These are phyloP conservation scores for Corticium candelabrum DNA, from an alignment of 37 sponge, comb jelly and placozoan genomes.

Conservation along the genomic window DNA sequence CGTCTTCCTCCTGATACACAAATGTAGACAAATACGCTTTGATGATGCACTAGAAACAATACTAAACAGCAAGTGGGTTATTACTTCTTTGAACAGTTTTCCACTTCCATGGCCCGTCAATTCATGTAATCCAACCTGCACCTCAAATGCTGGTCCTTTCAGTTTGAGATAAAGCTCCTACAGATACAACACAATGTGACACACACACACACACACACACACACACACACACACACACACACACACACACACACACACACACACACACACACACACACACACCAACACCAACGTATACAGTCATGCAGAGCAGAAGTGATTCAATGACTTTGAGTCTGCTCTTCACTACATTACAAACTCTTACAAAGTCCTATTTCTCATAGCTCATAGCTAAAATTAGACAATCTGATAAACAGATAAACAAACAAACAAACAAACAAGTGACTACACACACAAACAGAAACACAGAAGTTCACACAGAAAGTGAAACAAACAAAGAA, in stretches of 20 bases:
- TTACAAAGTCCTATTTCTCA: too few relatives aligned
- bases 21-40: neutral
- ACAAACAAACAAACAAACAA: too few relatives aligned
- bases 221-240: conserved; percentile 48
- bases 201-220: conserved; percentile 38
- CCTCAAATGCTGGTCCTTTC: conserved; percentile 72
- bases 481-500: too few relatives aligned
- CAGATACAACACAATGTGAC: too few relatives aligned
- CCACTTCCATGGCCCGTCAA: conserved; percentile 84
- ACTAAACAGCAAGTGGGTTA: neutral
- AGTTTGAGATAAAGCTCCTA: conserved; percentile 46
- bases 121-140: conserved; percentile 88
- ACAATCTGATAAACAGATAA: too few relatives aligned
- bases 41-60: neutral
- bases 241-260: conserved; percentile 60
- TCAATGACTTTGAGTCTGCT: conserved; percentile 58
- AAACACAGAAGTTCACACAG: too few relatives aligned
- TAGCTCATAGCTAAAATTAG: too few relatives aligned
- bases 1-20: conserved; percentile 49
- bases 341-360: too few relatives aligned
- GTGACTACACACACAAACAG: too few relatives aligned
- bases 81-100: conserved; percentile 55
- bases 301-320: conserved; percentile 72
- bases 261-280: conserved; percentile 48
- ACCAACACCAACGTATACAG: conserved; percentile 31